Base-by-base conservation (phyloP, 2,113 vertebrate genomes). In the Pachycephala philippinensis region DNA sequence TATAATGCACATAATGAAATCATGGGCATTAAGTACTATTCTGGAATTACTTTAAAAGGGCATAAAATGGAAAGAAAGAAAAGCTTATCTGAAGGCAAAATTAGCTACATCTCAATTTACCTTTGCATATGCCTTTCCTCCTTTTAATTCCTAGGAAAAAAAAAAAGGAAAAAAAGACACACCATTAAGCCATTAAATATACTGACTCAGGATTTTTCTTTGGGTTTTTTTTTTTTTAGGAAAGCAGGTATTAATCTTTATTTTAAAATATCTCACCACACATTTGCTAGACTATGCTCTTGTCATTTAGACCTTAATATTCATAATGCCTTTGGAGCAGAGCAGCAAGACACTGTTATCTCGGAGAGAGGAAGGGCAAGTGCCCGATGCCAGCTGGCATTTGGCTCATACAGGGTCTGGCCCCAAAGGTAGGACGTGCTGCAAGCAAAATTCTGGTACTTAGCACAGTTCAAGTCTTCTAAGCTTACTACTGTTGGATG, bases 81-180 rank as follows among this genome's bases (percentile, higher is more conserved):
- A 61, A 71, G 20, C 17, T 54, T 69, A 86, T 83, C 86, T 30
- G 21, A 45, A 70, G 31, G 47, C 37, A 84, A 75, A 40, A 81
- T 94, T 35, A 77, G 37, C 37, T 80, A 11, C 9, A 76, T 57
- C 33, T 91, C 40, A 37, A 35, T 72, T 98, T 98, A 99, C 99
- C 99, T 99, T 99, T 97, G 99, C 98, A 80, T 98, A 99, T 5
- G 98, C 93, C 96, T 99, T 99, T 90, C 99, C 99, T 87, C 99
- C 99, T 98, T 99, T 99, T 90, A 99, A 93, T 97, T 99, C 99
- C 99, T 99, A 95, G 49, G 3, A 5, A 13, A 19, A 35, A 5
- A 13, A 19, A 35, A 79, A 96, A 40, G 71, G 10, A 56, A 96
- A 84, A 84, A 95, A 94, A 74, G 24, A 81, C 15, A 93, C 4